phyloP scores from a whole-genome alignment of 2,113 vertebrate species.

The Daphoenositta chrysoptera region DNA sequence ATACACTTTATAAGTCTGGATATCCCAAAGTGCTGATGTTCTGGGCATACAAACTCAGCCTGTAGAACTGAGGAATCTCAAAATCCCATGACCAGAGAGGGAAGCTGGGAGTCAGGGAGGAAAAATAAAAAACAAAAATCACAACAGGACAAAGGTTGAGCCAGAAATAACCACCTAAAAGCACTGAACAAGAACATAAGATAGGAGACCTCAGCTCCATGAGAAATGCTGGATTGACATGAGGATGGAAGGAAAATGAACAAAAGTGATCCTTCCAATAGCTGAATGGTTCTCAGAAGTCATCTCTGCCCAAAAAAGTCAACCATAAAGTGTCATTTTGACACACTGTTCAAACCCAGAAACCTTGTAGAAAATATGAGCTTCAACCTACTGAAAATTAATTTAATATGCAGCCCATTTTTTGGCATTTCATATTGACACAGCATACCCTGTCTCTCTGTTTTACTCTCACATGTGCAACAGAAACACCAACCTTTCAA shows the following conservation, averaged over 20 bases:
- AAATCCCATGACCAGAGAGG: not conserved
- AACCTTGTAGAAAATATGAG: not conserved
- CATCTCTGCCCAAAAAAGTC: not conserved
- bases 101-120: too few relatives aligned
- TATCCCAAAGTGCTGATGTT: not conserved
- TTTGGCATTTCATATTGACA: conserved; percentile 12
- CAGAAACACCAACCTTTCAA: conserved; percentile 36
- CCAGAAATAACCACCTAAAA: not conserved
- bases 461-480: conserved; percentile 43
- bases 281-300: not conserved
- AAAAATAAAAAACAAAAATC: not conserved
- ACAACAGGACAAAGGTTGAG: not conserved
- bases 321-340: not conserved
- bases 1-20: not conserved
- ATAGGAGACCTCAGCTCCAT: not conserved
- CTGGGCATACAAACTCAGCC: not conserved
- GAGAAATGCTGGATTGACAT: not conserved
- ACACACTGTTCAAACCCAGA: not conserved
- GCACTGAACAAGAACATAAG: not conserved
- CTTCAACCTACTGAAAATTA: not conserved
- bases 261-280: not conserved
- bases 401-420: conserved; percentile 24
- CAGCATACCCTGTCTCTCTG: conserved; percentile 23
- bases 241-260: not conserved
- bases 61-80: not conserved